A percentile compares a stretch with the other conserved stretches of the same genome.
Conservation (phyloP, 2,797 vertebrate species). For the Momotus momota region DNA sequence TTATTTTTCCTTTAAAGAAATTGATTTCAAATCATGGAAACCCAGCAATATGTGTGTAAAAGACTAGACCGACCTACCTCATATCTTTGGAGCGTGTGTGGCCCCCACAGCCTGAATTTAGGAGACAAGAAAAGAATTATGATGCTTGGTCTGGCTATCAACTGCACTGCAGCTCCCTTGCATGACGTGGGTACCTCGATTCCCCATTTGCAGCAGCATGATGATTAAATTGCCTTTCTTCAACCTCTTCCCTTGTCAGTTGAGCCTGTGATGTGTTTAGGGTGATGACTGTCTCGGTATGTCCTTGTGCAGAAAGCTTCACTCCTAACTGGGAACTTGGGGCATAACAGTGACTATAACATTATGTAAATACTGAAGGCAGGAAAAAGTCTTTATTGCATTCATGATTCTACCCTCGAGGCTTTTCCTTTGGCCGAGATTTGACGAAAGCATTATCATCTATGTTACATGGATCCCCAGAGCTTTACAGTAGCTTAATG, state of each 20-base stretch:
- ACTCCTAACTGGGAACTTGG: neutral
- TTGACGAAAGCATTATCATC: conserved; percentile 33
- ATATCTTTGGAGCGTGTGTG: neutral
- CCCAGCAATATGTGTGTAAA: neutral
- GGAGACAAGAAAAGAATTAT: neutral
- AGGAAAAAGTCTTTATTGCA: conserved; percentile 18
- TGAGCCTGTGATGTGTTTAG: neutral
- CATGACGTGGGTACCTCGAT: neutral
- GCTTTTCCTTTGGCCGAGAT: conserved; percentile 7
- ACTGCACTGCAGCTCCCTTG: neutral
- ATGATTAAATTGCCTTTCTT: neutral
- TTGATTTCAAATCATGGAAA: neutral
- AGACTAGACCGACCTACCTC: neutral
- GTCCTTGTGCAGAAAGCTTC: neutral
- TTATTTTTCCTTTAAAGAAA: neutral
- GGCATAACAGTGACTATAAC: neutral
- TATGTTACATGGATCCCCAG: neutral
- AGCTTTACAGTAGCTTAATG: conserved; percentile 32
- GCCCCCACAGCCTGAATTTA: neutral
- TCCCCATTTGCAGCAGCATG: neutral
- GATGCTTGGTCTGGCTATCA: neutral
- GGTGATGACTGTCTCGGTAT: neutral
- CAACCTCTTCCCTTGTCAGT: neutral
- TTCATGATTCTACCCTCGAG: conserved; percentile 9
- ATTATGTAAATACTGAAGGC: conserved; percentile 14